Conservation (phyloP, 2,888 invertebrate species). For the Lepidocyrtoides sp. region DNA sequence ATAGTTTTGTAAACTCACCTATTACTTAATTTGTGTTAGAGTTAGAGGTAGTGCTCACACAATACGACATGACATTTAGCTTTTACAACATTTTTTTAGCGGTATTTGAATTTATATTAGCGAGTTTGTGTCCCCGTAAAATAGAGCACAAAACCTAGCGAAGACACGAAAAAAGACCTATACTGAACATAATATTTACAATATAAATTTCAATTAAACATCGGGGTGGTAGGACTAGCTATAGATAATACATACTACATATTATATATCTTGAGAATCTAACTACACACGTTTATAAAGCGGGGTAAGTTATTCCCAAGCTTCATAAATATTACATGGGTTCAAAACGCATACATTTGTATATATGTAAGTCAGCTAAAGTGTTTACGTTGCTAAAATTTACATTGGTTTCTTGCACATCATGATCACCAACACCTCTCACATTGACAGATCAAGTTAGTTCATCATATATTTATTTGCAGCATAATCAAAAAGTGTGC, state of each 20-base stretch:
- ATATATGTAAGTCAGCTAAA: constrained; percentile 17
- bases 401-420: background rate
- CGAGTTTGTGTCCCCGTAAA: background rate
- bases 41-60: no score
- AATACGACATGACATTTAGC: background rate
- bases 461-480: background rate
- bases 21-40: no score
- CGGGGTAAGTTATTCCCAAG: background rate
- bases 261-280: constrained; percentile 53
- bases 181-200: background rate
- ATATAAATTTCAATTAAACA: constrained; percentile 20
- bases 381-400: background rate
- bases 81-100: background rate
- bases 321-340: constrained; percentile 35
- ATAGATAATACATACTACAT: constrained; percentile 58
- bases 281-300: no score
- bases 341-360: constrained; percentile 15
- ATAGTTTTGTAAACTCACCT: no score
- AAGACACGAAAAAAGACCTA: constrained; percentile 21
- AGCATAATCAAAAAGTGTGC: background rate
- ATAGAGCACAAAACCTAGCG: background rate
- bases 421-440: background rate
- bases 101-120: background rate
- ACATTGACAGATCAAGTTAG: background rate
- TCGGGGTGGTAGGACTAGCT: constrained; percentile 61